A percentile compares a stretch with the other conserved stretches of the same genome.
Evolutionary conservation across 2,888 invertebrate species (phyloP).

Genomic region (Nebria brevicollis): DNA sequence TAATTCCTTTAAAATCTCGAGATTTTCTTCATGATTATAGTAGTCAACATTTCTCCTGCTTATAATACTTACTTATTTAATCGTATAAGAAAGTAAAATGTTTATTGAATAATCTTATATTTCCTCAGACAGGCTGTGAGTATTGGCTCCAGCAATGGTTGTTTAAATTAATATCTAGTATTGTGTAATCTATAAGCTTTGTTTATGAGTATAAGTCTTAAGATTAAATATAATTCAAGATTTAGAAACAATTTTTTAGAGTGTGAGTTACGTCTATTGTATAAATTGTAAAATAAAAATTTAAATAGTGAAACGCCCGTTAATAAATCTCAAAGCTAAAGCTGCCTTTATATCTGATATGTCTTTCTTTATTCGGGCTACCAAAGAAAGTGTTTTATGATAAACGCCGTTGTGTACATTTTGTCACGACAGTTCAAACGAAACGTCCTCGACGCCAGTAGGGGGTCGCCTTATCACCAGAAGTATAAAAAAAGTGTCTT

Average conservation of each 20-base stretch:
- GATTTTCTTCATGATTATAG: too few relatives aligned
- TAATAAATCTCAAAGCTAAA: constrained; percentile 1
- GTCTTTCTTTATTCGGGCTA: constrained; percentile 10
- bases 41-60: too few relatives aligned
- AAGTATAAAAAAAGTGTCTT: neutral
- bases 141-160: neutral
- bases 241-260: neutral
- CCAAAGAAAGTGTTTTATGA: constrained; percentile 18
- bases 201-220: neutral
- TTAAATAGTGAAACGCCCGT: neutral
- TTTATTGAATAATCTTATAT: too few relatives aligned
- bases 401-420: constrained; percentile 8
- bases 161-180: neutral
- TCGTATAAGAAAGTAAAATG: too few relatives aligned
- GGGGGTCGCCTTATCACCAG: neutral
- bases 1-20: too few relatives aligned
- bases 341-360: neutral
- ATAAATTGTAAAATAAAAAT: neutral
- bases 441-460: constrained; percentile 5
- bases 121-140: neutral
- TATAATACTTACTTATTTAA: too few relatives aligned
- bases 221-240: neutral
- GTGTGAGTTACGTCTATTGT: neutral
- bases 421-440: constrained; percentile 17
- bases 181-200: neutral